phyloP scores from a whole-genome alignment of 1,140 invertebrate genomes.

The Agrilus planipennis region DNA sequence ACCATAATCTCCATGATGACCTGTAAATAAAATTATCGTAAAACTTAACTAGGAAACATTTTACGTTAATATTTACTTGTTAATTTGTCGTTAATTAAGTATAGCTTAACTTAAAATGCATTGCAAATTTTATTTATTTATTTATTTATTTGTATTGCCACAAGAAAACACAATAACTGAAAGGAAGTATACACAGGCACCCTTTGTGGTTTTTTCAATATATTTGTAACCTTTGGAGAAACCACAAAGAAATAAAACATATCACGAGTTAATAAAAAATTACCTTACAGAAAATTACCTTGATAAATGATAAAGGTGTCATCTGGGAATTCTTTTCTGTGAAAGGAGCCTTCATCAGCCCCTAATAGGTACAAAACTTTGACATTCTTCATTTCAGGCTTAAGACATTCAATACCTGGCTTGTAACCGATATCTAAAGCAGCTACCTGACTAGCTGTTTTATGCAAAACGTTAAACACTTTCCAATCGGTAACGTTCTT shows the following conservation, averaged over 20 bases:
- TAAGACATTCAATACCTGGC: constrained; percentile 59
- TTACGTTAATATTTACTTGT: no score
- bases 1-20: constrained; percentile 92
- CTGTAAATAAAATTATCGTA: constrained; percentile 37
- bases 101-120: no score
- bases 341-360: constrained; percentile 78
- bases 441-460: constrained; percentile 81
- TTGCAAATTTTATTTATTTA: no score
- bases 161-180: no score
- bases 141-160: no score
- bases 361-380: constrained; percentile 85
- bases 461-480: constrained; percentile 84
- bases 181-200: no score
- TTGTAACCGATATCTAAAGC: constrained; percentile 92
- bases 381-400: constrained; percentile 51
- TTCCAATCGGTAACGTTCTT: constrained; percentile 41
- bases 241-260: no score
- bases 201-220: no score
- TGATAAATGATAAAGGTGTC: constrained; percentile 90
- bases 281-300: constrained; percentile 45
- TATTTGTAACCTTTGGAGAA: no score
- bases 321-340: constrained; percentile 62
- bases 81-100: no score
- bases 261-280: no score
- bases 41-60: not conserved